phyloP scores from a whole-genome alignment of 2,113 vertebrate species.

The Argyrosomus japonicus region DNA sequence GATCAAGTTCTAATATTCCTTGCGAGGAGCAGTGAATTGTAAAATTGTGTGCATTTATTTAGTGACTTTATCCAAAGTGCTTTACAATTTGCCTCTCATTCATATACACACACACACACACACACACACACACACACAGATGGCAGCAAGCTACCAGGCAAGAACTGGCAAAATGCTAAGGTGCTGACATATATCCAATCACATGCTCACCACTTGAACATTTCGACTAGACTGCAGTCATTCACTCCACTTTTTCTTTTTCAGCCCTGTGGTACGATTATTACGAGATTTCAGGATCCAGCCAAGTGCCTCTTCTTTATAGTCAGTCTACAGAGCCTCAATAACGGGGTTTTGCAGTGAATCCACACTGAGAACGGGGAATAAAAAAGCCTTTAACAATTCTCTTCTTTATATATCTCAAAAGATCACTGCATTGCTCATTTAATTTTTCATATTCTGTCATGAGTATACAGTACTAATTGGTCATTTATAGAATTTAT shows the following conservation, averaged over 20 bases:
- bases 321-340: constrained; percentile 11
- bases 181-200: background rate
- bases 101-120: background rate
- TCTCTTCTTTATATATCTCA: constrained; percentile 19
- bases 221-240: background rate
- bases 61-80: background rate
- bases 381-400: constrained; percentile 15
- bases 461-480: background rate
- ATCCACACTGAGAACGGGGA: constrained; percentile 19
- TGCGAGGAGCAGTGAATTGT: background rate
- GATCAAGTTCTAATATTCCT: background rate
- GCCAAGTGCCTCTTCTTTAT: constrained; percentile 18
- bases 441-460: background rate
- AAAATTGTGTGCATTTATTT: background rate
- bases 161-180: background rate
- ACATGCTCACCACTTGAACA: background rate
- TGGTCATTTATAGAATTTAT: background rate
- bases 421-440: background rate
- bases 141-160: background rate
- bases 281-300: constrained; percentile 7
- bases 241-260: background rate
- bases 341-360: constrained; percentile 18
- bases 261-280: background rate
- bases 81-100: background rate
- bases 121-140: background rate